These are phyloP conservation scores for Drosophila picticornis DNA, from an alignment of 2,888 invertebrate species.

Conservation along the genomic window DNA sequence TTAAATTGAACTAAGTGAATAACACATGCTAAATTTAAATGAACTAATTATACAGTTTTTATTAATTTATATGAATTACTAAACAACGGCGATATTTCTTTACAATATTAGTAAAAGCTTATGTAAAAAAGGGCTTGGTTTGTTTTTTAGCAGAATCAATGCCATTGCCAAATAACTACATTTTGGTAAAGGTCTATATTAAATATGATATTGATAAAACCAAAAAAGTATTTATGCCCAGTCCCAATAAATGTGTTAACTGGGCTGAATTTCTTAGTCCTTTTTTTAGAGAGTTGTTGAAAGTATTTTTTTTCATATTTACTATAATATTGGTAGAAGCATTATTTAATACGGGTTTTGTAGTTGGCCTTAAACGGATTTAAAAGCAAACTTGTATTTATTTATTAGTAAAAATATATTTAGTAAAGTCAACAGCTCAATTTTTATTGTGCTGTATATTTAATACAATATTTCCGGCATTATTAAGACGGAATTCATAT, in stretches of 20 bases:
- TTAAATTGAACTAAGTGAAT: background rate
- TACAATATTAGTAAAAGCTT: background rate
- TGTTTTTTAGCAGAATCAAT: background rate
- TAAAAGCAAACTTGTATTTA: background rate
- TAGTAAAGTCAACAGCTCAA: background rate
- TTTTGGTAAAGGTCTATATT: background rate
- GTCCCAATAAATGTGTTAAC: background rate
- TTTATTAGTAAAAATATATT: background rate
- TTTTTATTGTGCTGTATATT: background rate
- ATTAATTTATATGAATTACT: background rate
- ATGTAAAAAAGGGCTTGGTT: background rate
- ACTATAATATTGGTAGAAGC: too few relatives aligned
- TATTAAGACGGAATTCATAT: background rate
- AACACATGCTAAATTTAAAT: background rate
- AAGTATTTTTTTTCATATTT: too few relatives aligned
- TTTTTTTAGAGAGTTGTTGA: background rate
- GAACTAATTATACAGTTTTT: background rate
- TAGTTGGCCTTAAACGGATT: too few relatives aligned
- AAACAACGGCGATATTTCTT: background rate
- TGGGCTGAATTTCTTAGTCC: background rate
- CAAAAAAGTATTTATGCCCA: background rate
- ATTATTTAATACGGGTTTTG: too few relatives aligned
- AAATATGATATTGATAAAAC: background rate
- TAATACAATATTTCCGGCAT: background rate
- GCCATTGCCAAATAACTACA: background rate